phyloP scores from a whole-genome alignment of 2,113 vertebrate species.

The Todiramphus saurophagus region DNA sequence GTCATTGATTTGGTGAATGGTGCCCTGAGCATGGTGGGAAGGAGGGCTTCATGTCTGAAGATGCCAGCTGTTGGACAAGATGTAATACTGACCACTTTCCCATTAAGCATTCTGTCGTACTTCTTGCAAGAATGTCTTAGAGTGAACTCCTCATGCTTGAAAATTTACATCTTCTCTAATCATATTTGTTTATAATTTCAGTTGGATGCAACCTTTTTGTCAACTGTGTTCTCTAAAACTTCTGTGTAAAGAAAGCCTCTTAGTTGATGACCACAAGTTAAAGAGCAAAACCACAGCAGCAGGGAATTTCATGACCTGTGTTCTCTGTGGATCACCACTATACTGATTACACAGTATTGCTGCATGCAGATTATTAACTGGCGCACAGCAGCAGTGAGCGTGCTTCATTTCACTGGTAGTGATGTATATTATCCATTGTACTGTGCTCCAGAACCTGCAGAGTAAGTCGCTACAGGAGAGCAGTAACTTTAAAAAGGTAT shows the following conservation, averaged over 20 bases:
- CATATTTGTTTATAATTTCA: background rate
- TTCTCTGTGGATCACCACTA: background rate
- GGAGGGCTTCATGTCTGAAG: background rate
- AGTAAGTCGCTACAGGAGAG: background rate
- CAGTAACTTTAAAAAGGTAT: background rate
- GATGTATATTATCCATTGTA: background rate
- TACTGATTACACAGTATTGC: background rate
- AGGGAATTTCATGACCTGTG: background rate
- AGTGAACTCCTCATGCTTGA: background rate
- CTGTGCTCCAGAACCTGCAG: background rate
- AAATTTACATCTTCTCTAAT: background rate
- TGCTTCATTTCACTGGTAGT: background rate
- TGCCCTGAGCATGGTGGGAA: background rate
- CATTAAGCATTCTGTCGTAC: background rate
- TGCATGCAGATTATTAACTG: background rate
- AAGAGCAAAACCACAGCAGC: background rate
- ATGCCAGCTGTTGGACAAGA: background rate
- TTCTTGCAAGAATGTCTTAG: background rate
- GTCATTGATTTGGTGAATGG: background rate
- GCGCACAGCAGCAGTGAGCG: background rate
- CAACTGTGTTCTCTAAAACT: background rate
- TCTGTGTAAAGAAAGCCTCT: background rate
- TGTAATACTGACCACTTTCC: background rate
- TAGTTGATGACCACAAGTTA: background rate
- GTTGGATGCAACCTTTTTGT: background rate